Evolutionary conservation across 2,888 invertebrate species (phyloP).

Genomic region (Phragmatobia fuliginosa): DNA sequence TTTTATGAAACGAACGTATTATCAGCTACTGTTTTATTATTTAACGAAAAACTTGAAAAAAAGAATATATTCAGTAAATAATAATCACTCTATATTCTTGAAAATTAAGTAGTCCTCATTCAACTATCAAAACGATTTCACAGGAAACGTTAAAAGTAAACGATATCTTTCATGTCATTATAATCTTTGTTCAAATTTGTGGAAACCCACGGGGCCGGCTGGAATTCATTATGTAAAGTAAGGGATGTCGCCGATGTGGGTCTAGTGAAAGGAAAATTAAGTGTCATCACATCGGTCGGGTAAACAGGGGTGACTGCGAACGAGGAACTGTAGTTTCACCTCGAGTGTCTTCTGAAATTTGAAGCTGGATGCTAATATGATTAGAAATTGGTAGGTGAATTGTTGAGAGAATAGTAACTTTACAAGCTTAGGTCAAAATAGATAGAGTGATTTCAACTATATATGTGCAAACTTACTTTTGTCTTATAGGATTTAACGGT

Average conservation of each 20-base stretch:
- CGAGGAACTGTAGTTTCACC: neutral
- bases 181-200: slow-evolving; percentile 58
- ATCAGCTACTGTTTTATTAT: too few relatives aligned
- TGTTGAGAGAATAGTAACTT: neutral
- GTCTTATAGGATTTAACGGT: too few relatives aligned
- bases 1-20: too few relatives aligned
- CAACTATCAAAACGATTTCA: slow-evolving; percentile 48
- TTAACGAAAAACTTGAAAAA: neutral
- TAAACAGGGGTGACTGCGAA: slow-evolving; percentile 52
- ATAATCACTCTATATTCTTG: slow-evolving; percentile 30
- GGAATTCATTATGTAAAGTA: slow-evolving; percentile 73
- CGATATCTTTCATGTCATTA: slow-evolving; percentile 23
- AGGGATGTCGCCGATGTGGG: slow-evolving; percentile 46
- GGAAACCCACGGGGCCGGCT: slow-evolving; percentile 50
- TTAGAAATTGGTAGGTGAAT: neutral
- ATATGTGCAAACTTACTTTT: too few relatives aligned
- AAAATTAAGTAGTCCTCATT: slow-evolving; percentile 37
- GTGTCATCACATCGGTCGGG: slow-evolving; percentile 62
- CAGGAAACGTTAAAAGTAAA: slow-evolving; percentile 30
- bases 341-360: neutral
- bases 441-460: too few relatives aligned
- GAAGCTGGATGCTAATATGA: neutral
- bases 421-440: neutral
- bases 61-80: too few relatives aligned
- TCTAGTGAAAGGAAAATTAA: slow-evolving; percentile 69